phyloP scores from a whole-genome alignment of 2,797 vertebrate genomes.

The Lophotriccus pileatus region DNA sequence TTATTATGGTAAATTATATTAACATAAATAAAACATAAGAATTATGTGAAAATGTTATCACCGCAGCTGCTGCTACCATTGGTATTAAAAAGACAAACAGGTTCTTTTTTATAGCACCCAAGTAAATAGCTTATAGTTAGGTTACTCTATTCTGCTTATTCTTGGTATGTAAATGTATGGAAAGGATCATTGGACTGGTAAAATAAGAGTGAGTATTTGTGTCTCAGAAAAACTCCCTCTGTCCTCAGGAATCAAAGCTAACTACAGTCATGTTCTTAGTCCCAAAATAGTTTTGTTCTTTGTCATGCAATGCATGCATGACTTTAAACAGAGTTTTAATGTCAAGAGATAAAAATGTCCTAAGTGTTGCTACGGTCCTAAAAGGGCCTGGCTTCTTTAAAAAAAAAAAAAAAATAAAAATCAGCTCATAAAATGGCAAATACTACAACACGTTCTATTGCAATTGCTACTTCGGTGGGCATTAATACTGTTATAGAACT shows the following conservation, averaged over 20 bases:
- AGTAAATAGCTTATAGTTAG: background rate
- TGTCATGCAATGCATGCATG: background rate
- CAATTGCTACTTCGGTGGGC: background rate
- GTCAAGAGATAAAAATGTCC: background rate
- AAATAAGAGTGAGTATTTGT: background rate
- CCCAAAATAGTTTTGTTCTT: background rate
- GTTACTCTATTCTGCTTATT: background rate
- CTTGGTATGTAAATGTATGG: background rate
- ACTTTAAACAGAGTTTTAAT: background rate
- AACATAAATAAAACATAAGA: background rate
- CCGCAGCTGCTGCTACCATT: background rate
- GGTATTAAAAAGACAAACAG: background rate
- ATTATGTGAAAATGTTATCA: background rate
- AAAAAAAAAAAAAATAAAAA: background rate
- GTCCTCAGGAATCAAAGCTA: background rate
- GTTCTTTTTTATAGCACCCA: background rate
- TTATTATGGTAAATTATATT: background rate
- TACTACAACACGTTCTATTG: background rate
- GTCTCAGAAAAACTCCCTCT: background rate
- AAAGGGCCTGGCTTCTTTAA: background rate
- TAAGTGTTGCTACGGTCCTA: background rate
- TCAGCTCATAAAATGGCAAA: background rate
- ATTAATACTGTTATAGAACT: background rate
- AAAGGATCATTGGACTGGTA: background rate
- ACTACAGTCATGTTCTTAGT: background rate